These are phyloP conservation scores for Sclerodermus sp. DNA, from an alignment of 2,888 invertebrate species.

Conservation along the genomic window DNA sequence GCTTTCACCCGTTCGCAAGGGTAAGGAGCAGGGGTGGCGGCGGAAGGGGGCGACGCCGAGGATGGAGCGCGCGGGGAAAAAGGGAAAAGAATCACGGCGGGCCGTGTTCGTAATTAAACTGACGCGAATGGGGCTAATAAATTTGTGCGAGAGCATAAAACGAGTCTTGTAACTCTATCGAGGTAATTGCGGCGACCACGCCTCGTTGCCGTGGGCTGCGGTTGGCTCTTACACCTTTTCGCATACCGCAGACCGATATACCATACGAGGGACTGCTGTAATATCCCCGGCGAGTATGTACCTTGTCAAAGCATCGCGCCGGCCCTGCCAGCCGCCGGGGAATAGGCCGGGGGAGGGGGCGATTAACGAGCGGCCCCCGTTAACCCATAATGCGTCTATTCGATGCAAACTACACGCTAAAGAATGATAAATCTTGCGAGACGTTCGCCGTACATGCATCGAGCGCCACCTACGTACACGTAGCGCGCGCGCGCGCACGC, in stretches of 20 bases:
- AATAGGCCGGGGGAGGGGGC: too few species aligned
- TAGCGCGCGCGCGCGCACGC: too few species aligned
- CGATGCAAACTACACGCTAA: slow-evolving; percentile 42
- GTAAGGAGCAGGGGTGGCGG: not conserved
- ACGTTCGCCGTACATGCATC: too few species aligned
- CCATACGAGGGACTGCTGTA: too few species aligned
- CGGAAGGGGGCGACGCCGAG: not conserved
- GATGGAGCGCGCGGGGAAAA: slow-evolving; percentile 3
- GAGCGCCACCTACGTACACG: too few species aligned
- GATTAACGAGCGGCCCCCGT: too few species aligned
- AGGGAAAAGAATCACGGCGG: slow-evolving; percentile 30
- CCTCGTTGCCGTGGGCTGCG: slow-evolving; percentile 43
- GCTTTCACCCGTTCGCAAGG: slow-evolving; percentile 13
- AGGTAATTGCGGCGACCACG: slow-evolving; percentile 51
- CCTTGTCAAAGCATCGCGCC: too few species aligned
- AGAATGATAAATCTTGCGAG: slow-evolving; percentile 45
- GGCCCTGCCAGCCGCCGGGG: too few species aligned
- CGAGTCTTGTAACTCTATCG: slow-evolving; percentile 53
- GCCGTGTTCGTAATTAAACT: slow-evolving; percentile 47
- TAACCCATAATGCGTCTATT: slow-evolving; percentile 33
- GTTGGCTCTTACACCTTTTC: slow-evolving; percentile 40
- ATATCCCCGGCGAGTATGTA: too few species aligned
- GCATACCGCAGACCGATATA: slow-evolving; percentile 22
- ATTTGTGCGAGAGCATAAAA: slow-evolving; percentile 47
- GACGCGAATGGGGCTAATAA: slow-evolving; percentile 52